These are phyloP conservation scores for Micrastur ruficollis DNA, from an alignment of 2,797 vertebrate species.

Conservation along the genomic window DNA sequence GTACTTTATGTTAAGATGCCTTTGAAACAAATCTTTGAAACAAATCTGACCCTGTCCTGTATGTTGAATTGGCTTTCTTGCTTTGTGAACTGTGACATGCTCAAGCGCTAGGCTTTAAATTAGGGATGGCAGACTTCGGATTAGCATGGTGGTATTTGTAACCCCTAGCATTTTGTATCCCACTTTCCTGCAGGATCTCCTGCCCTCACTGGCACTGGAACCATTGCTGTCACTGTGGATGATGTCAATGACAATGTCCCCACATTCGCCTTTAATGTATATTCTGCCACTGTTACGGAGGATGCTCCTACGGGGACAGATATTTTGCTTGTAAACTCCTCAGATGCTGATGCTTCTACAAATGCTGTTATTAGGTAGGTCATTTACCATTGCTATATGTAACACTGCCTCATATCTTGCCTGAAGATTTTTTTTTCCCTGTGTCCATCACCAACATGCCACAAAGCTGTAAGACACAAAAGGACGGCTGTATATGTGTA, in stretches of 20 bases:
- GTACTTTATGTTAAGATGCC: background rate
- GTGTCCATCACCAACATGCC: background rate
- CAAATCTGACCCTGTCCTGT: background rate
- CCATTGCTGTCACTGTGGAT: slow-evolving; percentile 85
- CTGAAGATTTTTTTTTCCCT: background rate
- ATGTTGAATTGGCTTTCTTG: background rate
- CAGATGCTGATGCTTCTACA: slow-evolving; percentile 86
- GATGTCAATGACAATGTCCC: slow-evolving; percentile 95
- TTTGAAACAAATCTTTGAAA: slow-evolving; percentile 38
- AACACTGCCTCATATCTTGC: background rate
- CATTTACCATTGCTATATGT: background rate
- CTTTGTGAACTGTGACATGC: slow-evolving; percentile 10
- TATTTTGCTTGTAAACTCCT: slow-evolving; percentile 90
- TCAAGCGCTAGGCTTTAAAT: slow-evolving; percentile 28
- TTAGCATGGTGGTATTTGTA: slow-evolving; percentile 34
- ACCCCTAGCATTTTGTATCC: slow-evolving; percentile 49
- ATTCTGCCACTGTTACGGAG: slow-evolving; percentile 87
- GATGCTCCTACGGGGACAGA: slow-evolving; percentile 92
- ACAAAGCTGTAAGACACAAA: background rate
- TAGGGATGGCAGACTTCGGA: background rate
- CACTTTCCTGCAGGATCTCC: slow-evolving; percentile 80
- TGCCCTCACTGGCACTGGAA: slow-evolving; percentile 91
- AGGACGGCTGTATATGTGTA: background rate
- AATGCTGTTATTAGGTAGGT: slow-evolving; percentile 92
- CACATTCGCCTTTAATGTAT: slow-evolving; percentile 82